These are phyloP conservation scores for Drosophila watanabei DNA, from an alignment of 1,140 invertebrate species.

Conservation along the genomic window DNA sequence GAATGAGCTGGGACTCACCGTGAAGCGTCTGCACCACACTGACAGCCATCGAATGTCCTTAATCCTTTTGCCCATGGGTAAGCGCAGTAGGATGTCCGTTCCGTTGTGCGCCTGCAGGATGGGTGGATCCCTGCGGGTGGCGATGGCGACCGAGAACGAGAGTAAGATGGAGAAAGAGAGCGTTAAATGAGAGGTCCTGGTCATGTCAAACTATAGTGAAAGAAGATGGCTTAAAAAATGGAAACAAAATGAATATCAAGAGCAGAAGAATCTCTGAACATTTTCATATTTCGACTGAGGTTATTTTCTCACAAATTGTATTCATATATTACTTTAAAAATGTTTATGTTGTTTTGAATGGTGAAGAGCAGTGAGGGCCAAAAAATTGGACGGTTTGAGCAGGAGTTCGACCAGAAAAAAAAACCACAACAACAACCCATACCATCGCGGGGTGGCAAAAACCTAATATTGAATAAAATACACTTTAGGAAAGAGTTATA, in stretches of 20 bases:
- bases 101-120: conserved; percentile 91
- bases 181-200: conserved; percentile 20
- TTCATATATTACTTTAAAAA: not conserved
- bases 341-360: not conserved
- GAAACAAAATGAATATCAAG: not conserved
- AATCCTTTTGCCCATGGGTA: conserved; percentile 93
- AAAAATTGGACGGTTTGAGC: too few relatives aligned
- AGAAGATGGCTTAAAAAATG: not conserved
- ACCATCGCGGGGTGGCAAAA: too few relatives aligned
- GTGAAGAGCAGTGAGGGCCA: not conserved
- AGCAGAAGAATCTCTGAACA: too few relatives aligned
- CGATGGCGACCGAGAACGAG: conserved; percentile 24
- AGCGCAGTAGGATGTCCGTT: conserved; percentile 92
- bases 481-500: too few relatives aligned
- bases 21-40: conserved; percentile 95
- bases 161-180: conserved; percentile 11
- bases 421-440: too few relatives aligned
- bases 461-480: too few relatives aligned
- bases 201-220: conserved; percentile 24
- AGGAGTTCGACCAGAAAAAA: too few relatives aligned
- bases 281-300: not conserved
- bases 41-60: conserved; percentile 95
- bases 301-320: not conserved
- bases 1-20: conserved; percentile 88
- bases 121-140: conserved; percentile 90